Conservation (phyloP, 2,888 invertebrate species). For the Pristionchus japonicus region DNA sequence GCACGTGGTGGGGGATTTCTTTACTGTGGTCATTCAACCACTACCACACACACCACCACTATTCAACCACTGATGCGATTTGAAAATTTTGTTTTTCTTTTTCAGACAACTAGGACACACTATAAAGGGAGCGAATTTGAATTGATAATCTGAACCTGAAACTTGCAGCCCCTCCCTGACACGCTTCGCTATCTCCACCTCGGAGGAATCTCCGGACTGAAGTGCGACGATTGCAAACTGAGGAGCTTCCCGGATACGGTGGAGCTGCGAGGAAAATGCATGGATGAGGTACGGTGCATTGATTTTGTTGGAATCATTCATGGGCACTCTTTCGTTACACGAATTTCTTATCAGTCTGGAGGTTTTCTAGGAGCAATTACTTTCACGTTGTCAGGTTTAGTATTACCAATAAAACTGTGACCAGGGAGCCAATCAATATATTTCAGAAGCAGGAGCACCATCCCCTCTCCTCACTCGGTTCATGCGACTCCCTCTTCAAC, state of each 20-base stretch:
- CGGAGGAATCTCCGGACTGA: not conserved
- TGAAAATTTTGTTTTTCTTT: no score
- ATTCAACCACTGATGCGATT: no score
- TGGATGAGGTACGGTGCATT: not conserved
- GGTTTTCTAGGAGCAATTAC: not conserved
- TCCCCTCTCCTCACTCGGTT: not conserved
- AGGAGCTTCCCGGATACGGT: conserved; percentile 5
- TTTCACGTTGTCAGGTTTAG: no score
- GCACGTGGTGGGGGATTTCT: no score
- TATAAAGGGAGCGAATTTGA: no score
- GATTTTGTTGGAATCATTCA: not conserved
- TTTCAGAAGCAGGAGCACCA: not conserved
- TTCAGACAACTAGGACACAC: no score
- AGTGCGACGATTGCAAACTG: conserved; percentile 28
- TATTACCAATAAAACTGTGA: no score
- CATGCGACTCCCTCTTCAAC: conserved; percentile 6
- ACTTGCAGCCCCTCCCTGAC: not conserved
- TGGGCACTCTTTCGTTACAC: not conserved
- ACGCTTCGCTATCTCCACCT: not conserved
- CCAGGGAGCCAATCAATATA: not conserved
- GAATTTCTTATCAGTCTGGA: not conserved
- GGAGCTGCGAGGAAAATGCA: not conserved
- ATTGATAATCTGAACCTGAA: not conserved
- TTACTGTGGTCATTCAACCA: no score
- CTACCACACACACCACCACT: no score